Evolutionary conservation across 2,797 vertebrate species (phyloP).

Genomic region (Eulemur albifrons): DNA sequence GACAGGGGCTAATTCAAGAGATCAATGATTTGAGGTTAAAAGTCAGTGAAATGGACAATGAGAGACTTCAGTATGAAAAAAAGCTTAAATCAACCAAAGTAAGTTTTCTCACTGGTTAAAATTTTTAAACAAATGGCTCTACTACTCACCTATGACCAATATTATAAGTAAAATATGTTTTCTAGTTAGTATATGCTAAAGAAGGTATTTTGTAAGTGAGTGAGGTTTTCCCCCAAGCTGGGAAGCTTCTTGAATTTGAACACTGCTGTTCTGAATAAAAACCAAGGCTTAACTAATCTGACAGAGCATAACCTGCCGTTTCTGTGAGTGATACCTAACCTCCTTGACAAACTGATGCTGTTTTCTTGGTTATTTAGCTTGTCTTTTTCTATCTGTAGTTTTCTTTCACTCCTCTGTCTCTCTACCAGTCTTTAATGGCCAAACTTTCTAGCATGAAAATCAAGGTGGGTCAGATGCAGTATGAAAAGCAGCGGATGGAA

Average conservation of each 20-base stretch:
- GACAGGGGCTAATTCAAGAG: conserved; percentile 94
- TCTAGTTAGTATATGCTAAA: background rate
- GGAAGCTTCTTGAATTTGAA: conserved; percentile 19
- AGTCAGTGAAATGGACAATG: conserved; percentile 93
- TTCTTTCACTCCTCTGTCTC: conserved; percentile 86
- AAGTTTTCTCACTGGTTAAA: conserved; percentile 76
- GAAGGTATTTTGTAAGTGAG: background rate
- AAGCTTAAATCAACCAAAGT: conserved; percentile 98
- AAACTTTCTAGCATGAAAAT: conserved; percentile 99
- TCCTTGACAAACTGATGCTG: conserved; percentile 47
- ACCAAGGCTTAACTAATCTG: background rate
- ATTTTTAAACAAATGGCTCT: background rate
- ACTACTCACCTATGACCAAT: background rate
- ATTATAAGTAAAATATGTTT: background rate
- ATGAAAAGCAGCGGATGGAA: conserved; percentile 97
- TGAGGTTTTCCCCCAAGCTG: background rate
- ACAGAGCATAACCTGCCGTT: conserved; percentile 37
- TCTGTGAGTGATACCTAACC: conserved; percentile 71
- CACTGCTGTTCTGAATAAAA: conserved; percentile 20
- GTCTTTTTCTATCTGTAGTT: conserved; percentile 85
- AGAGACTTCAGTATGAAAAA: conserved; percentile 95
- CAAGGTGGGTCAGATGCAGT: conserved; percentile 99
- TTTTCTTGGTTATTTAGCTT: conserved; percentile 62
- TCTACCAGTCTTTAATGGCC: conserved; percentile 96
- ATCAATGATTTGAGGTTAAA: conserved; percentile 93